A percentile compares a stretch with the other conserved stretches of the same genome.
phyloP scores from a whole-genome alignment of 2,888 invertebrate species.

The Acrobasis consociella region DNA sequence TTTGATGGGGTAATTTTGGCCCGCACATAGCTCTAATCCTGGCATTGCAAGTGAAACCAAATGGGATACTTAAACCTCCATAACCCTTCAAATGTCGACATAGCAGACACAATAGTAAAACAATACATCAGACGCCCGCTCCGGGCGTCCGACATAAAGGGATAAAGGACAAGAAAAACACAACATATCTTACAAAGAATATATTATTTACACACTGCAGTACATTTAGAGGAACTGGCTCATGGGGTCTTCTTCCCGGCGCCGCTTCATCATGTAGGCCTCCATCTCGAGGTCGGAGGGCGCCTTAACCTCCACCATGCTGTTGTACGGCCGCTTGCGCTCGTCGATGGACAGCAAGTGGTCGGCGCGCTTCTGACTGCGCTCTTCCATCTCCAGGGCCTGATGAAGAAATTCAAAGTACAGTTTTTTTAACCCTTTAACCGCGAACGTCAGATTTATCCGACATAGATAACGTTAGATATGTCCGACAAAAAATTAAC shows the following conservation, averaged over 20 bases:
- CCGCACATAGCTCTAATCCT: no score
- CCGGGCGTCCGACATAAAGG: no score
- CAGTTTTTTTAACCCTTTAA: no score
- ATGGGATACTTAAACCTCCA: no score
- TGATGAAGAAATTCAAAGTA: slow-evolving; percentile 38
- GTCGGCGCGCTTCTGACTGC: slow-evolving; percentile 83
- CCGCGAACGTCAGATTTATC: no score
- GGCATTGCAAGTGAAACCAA: no score
- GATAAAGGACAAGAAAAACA: background rate
- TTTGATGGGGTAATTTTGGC: no score
- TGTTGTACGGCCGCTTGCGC: slow-evolving; percentile 96
- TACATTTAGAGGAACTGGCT: slow-evolving; percentile 84
- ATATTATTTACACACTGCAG: background rate
- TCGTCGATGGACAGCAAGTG: slow-evolving; percentile 89
- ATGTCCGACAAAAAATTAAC: no score
- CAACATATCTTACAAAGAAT: slow-evolving; percentile 1
- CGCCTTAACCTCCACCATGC: slow-evolving; percentile 91
- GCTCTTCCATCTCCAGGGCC: slow-evolving; percentile 86
- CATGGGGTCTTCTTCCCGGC: slow-evolving; percentile 97
- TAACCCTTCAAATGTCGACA: no score
- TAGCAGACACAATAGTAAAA: no score
- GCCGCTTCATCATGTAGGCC: slow-evolving; percentile 93
- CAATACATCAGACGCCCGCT: no score
- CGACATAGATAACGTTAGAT: no score
- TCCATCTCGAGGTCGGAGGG: slow-evolving; percentile 97